phyloP scores from a whole-genome alignment of 2,113 vertebrate species.

The Plectropomus leopardus region DNA sequence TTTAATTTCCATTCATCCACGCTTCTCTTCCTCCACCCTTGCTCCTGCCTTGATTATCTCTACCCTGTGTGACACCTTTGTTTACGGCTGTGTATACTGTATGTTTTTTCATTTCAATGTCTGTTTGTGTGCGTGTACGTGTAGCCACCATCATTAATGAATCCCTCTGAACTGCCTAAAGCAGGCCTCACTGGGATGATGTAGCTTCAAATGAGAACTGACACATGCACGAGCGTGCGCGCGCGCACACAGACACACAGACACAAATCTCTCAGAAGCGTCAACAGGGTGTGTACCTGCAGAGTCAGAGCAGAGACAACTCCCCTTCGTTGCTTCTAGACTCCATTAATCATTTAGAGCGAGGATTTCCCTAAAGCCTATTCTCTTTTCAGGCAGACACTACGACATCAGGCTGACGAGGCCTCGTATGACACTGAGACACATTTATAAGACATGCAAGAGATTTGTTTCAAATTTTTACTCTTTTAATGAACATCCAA shows the following conservation, averaged over 20 bases:
- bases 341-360: constrained; percentile 74
- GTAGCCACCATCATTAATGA: constrained; percentile 40
- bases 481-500: constrained; percentile 24
- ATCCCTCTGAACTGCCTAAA: constrained; percentile 36
- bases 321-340: constrained; percentile 47
- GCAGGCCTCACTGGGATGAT: constrained; percentile 23
- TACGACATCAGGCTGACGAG: constrained; percentile 48
- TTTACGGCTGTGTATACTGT: constrained; percentile 33
- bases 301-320: constrained; percentile 59
- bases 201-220: constrained; percentile 35
- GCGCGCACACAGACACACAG: constrained; percentile 2
- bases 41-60: constrained; percentile 37
- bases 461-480: constrained; percentile 39
- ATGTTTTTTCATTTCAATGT: not conserved
- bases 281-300: constrained; percentile 62
- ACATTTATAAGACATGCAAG: constrained; percentile 55
- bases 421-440: constrained; percentile 50
- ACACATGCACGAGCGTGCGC: not conserved
- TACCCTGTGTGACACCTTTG: constrained; percentile 36
- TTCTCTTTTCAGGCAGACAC: constrained; percentile 61
- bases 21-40: not conserved
- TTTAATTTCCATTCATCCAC: constrained; percentile 9
- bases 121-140: constrained; percentile 9
- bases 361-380: constrained; percentile 64
- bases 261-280: constrained; percentile 4